Evolutionary conservation across 2,113 vertebrate species (phyloP).

Genomic region (Scartelaos histophorus): DNA sequence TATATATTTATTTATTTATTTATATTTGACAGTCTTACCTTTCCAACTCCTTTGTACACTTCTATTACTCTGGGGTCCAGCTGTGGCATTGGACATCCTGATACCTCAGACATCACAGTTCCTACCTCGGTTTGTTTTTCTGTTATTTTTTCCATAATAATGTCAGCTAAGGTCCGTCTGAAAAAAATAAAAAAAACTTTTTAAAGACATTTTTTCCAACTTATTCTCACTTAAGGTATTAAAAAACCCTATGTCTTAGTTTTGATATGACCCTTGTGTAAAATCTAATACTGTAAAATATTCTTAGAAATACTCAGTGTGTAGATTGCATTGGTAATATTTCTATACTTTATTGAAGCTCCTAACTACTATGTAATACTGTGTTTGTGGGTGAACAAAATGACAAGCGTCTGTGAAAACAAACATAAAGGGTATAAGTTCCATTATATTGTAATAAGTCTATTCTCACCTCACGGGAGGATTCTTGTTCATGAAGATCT

Average conservation of each 20-base stretch:
- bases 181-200: conserved; percentile 9
- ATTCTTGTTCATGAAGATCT: conserved; percentile 96
- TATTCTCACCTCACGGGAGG: conserved; percentile 84
- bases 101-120: conserved; percentile 87
- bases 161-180: conserved; percentile 91
- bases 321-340: not conserved
- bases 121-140: conserved; percentile 97
- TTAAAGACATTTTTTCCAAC: not conserved
- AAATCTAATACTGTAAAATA: not conserved
- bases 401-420: too few relatives aligned
- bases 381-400: not conserved
- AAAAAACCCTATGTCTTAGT: not conserved
- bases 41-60: conserved; percentile 89
- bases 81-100: conserved; percentile 84
- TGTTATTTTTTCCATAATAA: conserved; percentile 97
- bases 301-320: not conserved
- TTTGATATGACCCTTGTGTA: not conserved
- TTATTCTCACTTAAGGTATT: not conserved
- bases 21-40: conserved; percentile 73
- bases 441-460: not conserved
- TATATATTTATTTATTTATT: not conserved
- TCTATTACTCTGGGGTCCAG: conserved; percentile 89
- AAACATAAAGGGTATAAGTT: not conserved
- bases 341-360: not conserved
- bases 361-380: not conserved